These are phyloP conservation scores for Drosophila orosa DNA, from an alignment of 1,140 invertebrate species.

Conservation along the genomic window DNA sequence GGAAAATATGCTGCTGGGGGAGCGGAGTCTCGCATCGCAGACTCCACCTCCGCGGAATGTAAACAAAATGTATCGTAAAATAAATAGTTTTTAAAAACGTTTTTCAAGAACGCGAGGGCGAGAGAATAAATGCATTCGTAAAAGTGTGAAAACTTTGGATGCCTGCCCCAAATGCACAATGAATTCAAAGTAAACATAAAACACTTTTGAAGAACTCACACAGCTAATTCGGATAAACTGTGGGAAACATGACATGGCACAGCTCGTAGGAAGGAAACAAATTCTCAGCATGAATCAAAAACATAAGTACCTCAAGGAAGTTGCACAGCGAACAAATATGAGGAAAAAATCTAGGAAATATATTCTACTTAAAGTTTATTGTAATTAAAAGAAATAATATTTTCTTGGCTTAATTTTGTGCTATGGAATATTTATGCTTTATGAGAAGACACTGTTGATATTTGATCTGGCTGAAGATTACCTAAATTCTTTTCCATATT, in stretches of 20 bases:
- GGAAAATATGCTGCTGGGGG: conserved; percentile 64
- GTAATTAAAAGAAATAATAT: too few relatives aligned
- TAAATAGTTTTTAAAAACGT: conserved; percentile 73
- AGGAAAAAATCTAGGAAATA: not conserved
- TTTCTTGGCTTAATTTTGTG: too few relatives aligned
- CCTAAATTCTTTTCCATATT: not conserved
- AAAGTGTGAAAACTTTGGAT: conserved; percentile 26
- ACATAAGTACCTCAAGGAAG: conserved; percentile 7
- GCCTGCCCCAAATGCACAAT: conserved; percentile 6
- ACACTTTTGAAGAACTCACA: conserved; percentile 53
- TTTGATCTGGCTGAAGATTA: not conserved
- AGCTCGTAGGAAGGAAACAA: conserved; percentile 3
- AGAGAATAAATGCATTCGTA: conserved; percentile 8
- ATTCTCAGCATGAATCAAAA: conserved; percentile 11
- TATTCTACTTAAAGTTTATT: too few relatives aligned
- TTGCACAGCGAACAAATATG: not conserved
- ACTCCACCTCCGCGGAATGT: conserved; percentile 33
- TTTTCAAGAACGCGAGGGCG: conserved; percentile 24
- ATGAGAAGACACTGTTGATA: too few relatives aligned
- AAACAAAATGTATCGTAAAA: conserved; percentile 74
- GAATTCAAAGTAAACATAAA: conserved; percentile 65
- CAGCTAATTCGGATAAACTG: conserved; percentile 64
- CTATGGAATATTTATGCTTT: too few relatives aligned
- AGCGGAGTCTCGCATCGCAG: conserved; percentile 16
- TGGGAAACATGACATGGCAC: conserved; percentile 45